A percentile compares a stretch with the other conserved stretches of the same genome.
Evolutionary conservation across 2,113 vertebrate genomes (phyloP).

Genomic region (Spheniscus mendiculus): DNA sequence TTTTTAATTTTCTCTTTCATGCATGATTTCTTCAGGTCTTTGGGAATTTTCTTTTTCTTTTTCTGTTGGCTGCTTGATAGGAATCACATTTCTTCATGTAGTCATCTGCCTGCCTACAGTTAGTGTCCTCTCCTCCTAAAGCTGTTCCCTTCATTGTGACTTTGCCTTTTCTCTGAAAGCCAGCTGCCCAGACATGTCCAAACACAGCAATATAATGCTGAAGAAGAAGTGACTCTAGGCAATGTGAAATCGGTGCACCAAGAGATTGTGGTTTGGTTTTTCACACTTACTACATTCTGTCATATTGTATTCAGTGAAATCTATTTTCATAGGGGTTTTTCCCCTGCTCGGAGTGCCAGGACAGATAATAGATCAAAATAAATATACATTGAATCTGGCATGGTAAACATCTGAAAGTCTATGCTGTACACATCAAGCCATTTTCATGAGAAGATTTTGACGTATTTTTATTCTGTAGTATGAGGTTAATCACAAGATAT

Average conservation of each 20-base stretch:
- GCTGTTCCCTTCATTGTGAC: neutral
- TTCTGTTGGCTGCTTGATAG: neutral
- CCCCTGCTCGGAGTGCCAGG: neutral
- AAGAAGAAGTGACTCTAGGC: neutral
- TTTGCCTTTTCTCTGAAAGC: neutral
- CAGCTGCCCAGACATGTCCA: neutral
- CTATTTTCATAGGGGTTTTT: accelerated
- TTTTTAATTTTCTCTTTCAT: neutral
- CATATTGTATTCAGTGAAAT: neutral
- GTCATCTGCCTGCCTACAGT: neutral
- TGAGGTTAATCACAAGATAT: slow-evolving; percentile 50
- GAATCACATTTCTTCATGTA: neutral
- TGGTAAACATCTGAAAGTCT: neutral
- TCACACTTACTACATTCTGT: neutral
- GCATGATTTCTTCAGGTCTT: neutral
- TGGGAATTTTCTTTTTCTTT: neutral
- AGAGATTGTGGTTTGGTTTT: neutral
- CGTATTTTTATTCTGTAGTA: slow-evolving; percentile 25
- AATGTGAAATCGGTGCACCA: accelerated
- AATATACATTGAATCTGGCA: neutral
- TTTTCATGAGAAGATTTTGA: slow-evolving; percentile 26
- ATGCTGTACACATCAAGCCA: neutral
- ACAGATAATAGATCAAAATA: neutral
- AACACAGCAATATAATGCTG: neutral
- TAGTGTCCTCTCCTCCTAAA: neutral